Evolutionary conservation across 2,797 vertebrate genomes (phyloP).

Genomic region (Centroberyx gerrardi): DNA sequence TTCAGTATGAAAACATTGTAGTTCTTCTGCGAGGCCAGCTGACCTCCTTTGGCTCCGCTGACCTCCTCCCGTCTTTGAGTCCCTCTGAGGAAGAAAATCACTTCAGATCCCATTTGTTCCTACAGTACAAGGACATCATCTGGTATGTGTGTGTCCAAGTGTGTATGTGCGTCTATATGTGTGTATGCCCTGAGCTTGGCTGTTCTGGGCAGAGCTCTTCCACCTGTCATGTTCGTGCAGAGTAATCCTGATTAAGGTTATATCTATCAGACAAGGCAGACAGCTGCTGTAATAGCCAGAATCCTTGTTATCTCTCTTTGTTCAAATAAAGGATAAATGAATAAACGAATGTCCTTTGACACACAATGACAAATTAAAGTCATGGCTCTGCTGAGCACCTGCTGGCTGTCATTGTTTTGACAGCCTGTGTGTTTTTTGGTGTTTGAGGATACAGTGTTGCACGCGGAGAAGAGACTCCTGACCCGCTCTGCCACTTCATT

Average conservation of each 20-base stretch:
- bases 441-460: background rate
- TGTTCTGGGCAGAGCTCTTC: conserved; percentile 8
- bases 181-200: background rate
- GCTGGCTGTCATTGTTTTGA: background rate
- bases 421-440: background rate
- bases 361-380: conserved; percentile 9
- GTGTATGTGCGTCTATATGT: conserved; percentile 6
- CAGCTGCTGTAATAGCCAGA: conserved; percentile 26
- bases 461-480: background rate
- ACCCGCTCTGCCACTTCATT: conserved; percentile 1
- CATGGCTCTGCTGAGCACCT: conserved; percentile 4
- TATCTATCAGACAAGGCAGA: conserved; percentile 31
- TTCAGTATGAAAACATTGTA: conserved; percentile 8
- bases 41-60: conserved; percentile 17
- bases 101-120: conserved; percentile 37
- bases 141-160: conserved; percentile 11
- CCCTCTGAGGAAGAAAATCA: conserved; percentile 32
- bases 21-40: background rate
- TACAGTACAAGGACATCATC: conserved; percentile 5
- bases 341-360: background rate
- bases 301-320: background rate
- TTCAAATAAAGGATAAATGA: conserved; percentile 12
- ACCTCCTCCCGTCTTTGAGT: conserved; percentile 33
- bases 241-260: conserved; percentile 53
- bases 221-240: conserved; percentile 42